Conservation (phyloP, 2,797 vertebrate genomes). For the Malurus splendens region DNA sequence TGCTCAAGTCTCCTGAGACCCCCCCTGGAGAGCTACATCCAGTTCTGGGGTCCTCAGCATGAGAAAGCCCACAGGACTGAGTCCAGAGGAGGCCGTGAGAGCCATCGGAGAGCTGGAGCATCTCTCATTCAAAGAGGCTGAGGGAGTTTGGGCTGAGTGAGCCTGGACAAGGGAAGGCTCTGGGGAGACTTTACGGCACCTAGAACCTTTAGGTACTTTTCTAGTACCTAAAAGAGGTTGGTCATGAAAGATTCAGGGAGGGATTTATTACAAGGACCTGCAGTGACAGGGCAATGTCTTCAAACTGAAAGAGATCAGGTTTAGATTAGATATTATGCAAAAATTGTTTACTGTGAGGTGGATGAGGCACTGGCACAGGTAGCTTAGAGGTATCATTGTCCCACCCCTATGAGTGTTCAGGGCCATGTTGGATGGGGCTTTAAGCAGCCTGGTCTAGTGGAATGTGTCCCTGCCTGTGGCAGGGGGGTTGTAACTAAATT, state of each 20-base stretch:
- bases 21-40: neutral
- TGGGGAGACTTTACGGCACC: neutral
- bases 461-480: neutral
- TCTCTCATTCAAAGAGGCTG: neutral
- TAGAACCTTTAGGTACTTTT: neutral
- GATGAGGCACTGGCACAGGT: neutral
- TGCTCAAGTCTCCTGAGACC: neutral
- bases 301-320: neutral
- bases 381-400: neutral
- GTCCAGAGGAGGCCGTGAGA: neutral
- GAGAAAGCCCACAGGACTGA: neutral
- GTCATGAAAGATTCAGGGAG: neutral
- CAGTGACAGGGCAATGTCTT: neutral
- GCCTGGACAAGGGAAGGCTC: neutral
- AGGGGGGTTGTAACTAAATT: fast-evolving
- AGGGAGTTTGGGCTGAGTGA: neutral
- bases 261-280: neutral
- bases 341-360: neutral
- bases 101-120: neutral
- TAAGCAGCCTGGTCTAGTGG: neutral
- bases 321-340: neutral
- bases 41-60: neutral
- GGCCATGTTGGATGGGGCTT: neutral
- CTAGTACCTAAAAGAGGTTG: neutral
- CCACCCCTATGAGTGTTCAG: neutral